These are phyloP conservation scores for Melanocharis versteri DNA, from an alignment of 2,113 vertebrate species.

Conservation along the genomic window DNA sequence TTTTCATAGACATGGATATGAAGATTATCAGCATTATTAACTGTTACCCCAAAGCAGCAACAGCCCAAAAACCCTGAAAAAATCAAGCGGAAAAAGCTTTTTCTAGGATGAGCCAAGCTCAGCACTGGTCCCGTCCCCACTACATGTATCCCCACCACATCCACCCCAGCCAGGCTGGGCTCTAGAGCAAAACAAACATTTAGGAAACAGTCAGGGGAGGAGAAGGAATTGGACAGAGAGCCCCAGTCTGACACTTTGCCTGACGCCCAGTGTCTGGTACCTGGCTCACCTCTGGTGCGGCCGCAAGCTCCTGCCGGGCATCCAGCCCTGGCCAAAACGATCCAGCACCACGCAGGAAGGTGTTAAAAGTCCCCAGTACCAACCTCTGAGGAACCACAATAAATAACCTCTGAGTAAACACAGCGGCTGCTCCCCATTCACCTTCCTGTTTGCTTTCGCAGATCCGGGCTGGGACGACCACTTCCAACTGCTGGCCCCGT, in stretches of 20 bases:
- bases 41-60: not conserved
- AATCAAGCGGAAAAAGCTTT: not conserved
- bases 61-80: not conserved
- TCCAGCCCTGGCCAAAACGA: not conserved
- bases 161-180: fast-evolving
- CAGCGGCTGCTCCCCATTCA: not conserved
- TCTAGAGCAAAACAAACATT: not conserved
- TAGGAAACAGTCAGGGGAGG: not conserved
- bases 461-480: not conserved
- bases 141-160: not conserved
- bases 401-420: not conserved
- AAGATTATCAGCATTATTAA: not conserved
- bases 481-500: not conserved
- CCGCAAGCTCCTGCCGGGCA: not conserved
- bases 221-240: not conserved
- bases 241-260: fast-evolving
- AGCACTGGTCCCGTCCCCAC: not conserved
- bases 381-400: not conserved
- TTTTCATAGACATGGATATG: not conserved
- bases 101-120: not conserved
- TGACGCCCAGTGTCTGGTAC: not conserved
- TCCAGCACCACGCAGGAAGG: not conserved
- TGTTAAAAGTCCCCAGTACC: not conserved
- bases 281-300: not conserved
- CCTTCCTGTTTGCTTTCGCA: constrained; percentile 48